Percentiles rank a stretch among this genome's conserved stretches.
phyloP scores from a whole-genome alignment of 2,113 vertebrate species.

The Cyprinodon variegatus region DNA sequence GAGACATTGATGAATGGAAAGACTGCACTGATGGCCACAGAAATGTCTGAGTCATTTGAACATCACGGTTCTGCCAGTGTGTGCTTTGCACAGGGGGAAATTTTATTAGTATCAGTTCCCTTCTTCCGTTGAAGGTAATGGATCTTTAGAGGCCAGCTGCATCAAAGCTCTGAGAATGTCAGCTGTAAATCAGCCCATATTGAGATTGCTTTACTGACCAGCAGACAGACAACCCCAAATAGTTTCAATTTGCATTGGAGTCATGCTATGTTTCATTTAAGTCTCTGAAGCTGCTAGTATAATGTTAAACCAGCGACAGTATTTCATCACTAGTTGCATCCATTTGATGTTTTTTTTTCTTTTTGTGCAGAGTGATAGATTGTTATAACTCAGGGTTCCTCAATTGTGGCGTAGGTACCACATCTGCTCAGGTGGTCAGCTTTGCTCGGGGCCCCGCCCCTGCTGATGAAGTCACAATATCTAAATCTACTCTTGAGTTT shows the following conservation, averaged over 20 bases:
- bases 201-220: constrained; percentile 40
- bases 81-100: constrained; percentile 54
- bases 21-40: constrained; percentile 60
- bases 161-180: constrained; percentile 24
- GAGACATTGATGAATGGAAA: constrained; percentile 48
- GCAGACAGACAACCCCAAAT: constrained; percentile 41
- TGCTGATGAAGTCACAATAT: too few species aligned
- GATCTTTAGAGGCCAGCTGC: constrained; percentile 7
- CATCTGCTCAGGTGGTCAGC: too few species aligned
- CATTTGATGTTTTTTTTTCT: neutral
- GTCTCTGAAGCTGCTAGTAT: constrained; percentile 5
- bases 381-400: too few species aligned
- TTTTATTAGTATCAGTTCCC: constrained; percentile 53
- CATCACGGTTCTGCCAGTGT: constrained; percentile 45
- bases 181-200: constrained; percentile 34
- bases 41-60: constrained; percentile 70
- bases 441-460: too few species aligned
- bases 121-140: constrained; percentile 50
- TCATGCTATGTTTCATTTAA: neutral
- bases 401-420: too few species aligned
- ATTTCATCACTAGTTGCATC: constrained; percentile 30
- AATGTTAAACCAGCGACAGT: constrained; percentile 7
- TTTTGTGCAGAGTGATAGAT: too few species aligned
- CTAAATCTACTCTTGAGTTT: too few species aligned
- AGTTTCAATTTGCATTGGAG: constrained; percentile 53